Conservation (phyloP, 2,797 vertebrate species). For the Gallinago solitaria region DNA sequence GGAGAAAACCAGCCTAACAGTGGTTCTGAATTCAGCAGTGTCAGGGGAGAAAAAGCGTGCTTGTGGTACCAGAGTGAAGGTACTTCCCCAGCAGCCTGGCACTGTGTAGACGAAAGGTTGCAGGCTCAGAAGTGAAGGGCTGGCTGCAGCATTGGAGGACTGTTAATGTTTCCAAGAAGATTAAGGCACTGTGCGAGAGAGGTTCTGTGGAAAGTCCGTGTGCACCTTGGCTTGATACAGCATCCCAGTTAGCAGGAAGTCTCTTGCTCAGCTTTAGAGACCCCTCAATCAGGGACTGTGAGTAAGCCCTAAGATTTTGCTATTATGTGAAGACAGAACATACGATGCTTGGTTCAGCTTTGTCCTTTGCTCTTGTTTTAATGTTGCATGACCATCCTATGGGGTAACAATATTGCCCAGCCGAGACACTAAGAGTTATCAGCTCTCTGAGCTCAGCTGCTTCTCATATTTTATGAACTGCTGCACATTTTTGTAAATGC, state of each 20-base stretch:
- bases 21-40: neutral
- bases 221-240: neutral
- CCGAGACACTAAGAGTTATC: neutral
- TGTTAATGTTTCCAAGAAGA: neutral
- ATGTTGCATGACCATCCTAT: neutral
- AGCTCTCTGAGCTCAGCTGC: neutral
- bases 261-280: neutral
- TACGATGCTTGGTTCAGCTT: accelerated
- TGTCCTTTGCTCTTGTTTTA: neutral
- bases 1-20: neutral
- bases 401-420: neutral
- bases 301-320: neutral
- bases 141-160: neutral
- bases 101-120: neutral
- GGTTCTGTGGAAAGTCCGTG: neutral
- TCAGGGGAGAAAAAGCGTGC: neutral
- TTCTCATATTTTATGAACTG: neutral
- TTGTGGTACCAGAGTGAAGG: neutral
- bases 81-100: neutral
- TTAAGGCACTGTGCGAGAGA: neutral
- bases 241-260: neutral
- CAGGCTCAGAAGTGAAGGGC: neutral
- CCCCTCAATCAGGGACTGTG: neutral
- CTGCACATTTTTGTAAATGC: neutral
- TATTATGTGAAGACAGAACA: neutral